Evolutionary conservation across 2,113 vertebrate species (phyloP).

Genomic region (Pterophyllum scalare): DNA sequence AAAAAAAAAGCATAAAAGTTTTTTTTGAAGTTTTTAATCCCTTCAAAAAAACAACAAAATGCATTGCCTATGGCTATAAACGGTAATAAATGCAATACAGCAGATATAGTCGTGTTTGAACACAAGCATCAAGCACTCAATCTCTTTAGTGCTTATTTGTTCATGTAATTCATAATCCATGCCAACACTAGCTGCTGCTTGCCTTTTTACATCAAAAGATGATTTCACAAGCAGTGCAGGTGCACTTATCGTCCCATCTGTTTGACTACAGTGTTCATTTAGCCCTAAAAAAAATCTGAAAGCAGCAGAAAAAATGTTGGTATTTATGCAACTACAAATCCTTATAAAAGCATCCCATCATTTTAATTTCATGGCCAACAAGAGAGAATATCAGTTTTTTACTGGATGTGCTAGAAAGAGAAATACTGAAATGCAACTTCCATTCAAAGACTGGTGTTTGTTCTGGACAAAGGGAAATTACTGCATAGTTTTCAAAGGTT

Average conservation of each 20-base stretch:
- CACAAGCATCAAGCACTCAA: neutral
- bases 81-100: neutral
- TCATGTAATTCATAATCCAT: constrained; percentile 7
- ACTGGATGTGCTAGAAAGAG: neutral
- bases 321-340: no score
- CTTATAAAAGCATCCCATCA: neutral
- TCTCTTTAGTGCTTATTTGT: neutral
- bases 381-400: neutral
- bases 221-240: neutral
- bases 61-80: neutral
- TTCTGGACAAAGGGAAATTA: neutral
- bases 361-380: neutral
- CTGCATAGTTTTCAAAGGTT: neutral
- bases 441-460: neutral
- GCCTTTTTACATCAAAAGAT: neutral
- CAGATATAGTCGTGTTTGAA: neutral
- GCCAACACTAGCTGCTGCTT: neutral
- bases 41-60: neutral
- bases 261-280: neutral
- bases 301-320: neutral
- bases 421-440: neutral
- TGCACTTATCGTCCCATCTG: neutral
- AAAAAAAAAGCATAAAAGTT: neutral
- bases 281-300: neutral
- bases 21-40: neutral